Conservation (phyloP, 2,888 invertebrate species). For the Syrphus vitripennis region DNA sequence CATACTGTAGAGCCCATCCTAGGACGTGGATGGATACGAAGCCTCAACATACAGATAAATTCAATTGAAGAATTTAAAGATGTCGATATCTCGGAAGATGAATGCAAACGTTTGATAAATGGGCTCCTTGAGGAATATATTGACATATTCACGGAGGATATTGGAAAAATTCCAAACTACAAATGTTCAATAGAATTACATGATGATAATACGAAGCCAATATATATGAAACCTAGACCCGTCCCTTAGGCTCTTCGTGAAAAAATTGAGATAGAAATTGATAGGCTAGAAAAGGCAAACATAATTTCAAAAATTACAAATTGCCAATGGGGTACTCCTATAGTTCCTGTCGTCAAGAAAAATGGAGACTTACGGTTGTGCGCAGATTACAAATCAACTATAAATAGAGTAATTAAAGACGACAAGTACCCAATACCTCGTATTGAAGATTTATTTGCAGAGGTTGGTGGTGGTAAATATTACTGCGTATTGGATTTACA, state of each 20-base stretch:
- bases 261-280: background rate
- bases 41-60: background rate
- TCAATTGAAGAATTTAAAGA: background rate
- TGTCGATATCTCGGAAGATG: background rate
- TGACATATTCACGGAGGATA: background rate
- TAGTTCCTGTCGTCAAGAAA: slow-evolving; percentile 5
- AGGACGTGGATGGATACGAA: slow-evolving; percentile 12
- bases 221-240: background rate
- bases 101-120: background rate
- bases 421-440: slow-evolving; percentile 19
- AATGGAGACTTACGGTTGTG: background rate
- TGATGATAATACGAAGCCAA: background rate
- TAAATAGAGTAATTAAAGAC: background rate
- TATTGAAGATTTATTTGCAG: slow-evolving; percentile 1
- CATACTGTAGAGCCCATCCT: background rate
- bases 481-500: slow-evolving; percentile 7
- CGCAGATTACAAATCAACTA: slow-evolving; percentile 11
- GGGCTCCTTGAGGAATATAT: background rate
- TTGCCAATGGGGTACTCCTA: background rate
- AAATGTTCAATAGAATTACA: background rate
- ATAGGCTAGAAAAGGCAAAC: background rate
- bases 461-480: slow-evolving; percentile 16
- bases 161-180: background rate
- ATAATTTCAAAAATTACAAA: background rate
- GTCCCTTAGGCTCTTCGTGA: background rate